Percentiles rank a stretch among this genome's conserved stretches.
Evolutionary conservation across 2,797 vertebrate species (phyloP).

Genomic region (Darevskia mixta): DNA sequence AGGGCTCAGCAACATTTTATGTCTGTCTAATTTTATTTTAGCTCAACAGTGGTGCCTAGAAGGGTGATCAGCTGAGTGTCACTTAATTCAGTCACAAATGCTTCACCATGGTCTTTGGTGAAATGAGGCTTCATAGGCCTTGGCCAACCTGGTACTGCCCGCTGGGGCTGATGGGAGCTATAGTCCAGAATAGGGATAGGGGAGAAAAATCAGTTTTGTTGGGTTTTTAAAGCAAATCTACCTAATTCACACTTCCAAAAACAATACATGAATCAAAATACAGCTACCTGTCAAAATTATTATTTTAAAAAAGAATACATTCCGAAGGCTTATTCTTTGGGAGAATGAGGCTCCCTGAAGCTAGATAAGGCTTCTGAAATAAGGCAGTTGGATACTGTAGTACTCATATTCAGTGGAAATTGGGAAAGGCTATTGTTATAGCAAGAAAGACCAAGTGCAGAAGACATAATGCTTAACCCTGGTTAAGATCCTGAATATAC

Average conservation of each 20-base stretch:
- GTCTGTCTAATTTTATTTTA: background rate
- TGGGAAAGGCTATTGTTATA: background rate
- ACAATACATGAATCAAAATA: no score
- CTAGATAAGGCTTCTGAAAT: background rate
- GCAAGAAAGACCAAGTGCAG: background rate
- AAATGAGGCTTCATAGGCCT: no score
- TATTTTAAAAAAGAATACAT: background rate
- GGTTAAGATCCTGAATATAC: background rate
- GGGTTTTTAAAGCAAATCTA: no score
- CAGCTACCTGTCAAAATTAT: no score
- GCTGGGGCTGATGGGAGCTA: background rate
- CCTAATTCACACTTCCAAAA: no score
- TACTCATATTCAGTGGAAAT: no score
- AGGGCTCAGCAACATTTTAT: no score
- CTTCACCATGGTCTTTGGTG: background rate
- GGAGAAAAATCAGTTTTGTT: no score
- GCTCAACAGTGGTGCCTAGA: no score
- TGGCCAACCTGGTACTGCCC: no score
- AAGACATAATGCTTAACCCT: background rate
- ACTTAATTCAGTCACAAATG: background rate
- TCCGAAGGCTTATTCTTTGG: background rate
- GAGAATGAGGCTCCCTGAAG: background rate
- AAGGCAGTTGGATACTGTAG: background rate
- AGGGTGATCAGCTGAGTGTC: background rate
- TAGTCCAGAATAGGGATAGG: background rate